Conservation (phyloP, 2,888 invertebrate genomes). For the Tinea pellionella region DNA sequence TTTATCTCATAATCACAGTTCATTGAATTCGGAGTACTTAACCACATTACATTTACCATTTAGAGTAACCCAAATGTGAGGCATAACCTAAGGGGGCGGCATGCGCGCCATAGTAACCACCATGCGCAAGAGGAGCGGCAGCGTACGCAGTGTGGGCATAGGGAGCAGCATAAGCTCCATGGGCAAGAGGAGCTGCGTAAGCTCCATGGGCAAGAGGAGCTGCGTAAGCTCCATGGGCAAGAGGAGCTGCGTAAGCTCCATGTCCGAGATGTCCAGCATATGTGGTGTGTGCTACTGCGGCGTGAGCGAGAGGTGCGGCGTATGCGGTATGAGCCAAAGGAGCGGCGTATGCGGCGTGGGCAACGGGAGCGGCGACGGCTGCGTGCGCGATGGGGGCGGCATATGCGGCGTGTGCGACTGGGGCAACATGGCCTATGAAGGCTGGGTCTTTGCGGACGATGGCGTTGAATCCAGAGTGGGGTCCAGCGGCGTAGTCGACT, state of each 20-base stretch:
- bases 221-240: constrained; percentile 33
- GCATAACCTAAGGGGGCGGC: constrained; percentile 32
- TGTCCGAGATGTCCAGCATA: constrained; percentile 25
- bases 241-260: constrained; percentile 26
- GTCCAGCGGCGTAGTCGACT: constrained; percentile 38
- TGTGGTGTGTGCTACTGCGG: constrained; percentile 26
- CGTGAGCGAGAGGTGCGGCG: constrained; percentile 20
- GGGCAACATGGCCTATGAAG: not conserved
- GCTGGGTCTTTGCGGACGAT: constrained; percentile 29
- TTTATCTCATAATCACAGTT: constrained; percentile 1
- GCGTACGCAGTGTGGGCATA: constrained; percentile 22
- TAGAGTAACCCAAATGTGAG: constrained; percentile 30
- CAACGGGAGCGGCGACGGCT: constrained; percentile 23
- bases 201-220: constrained; percentile 36
- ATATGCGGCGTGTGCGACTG: constrained; percentile 21
- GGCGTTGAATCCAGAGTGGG: constrained; percentile 38
- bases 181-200: constrained; percentile 23
- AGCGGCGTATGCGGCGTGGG: constrained; percentile 15
- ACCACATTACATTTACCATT: constrained; percentile 20
- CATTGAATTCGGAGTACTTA: not conserved
- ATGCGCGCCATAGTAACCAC: constrained; percentile 25
- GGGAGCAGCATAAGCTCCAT: constrained; percentile 28
- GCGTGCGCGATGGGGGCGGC: constrained; percentile 29
- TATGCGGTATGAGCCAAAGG: not conserved
- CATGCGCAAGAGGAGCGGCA: constrained; percentile 23